These are phyloP conservation scores for Radopholus similis DNA, from an alignment of 1,140 invertebrate species.

Conservation along the genomic window DNA sequence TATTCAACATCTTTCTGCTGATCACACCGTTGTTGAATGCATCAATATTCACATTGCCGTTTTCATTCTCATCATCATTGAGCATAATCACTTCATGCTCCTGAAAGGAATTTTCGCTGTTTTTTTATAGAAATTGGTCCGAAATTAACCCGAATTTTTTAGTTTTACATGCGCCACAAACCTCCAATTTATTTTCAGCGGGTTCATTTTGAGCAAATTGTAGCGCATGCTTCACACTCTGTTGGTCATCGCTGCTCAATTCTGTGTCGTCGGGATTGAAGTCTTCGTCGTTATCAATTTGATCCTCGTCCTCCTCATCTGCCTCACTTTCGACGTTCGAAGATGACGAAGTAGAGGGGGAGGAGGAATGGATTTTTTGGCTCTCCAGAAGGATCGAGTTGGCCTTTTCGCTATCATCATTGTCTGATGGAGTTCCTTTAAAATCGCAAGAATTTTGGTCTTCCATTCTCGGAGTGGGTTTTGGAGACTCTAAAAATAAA, in stretches of 20 bases:
- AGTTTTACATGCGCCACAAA: too few relatives aligned
- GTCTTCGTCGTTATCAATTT: background rate
- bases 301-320: background rate
- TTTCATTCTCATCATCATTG: background rate
- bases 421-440: background rate
- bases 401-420: background rate
- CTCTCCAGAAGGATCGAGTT: background rate
- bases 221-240: background rate
- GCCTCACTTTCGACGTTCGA: too few relatives aligned
- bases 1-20: background rate
- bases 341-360: too few relatives aligned
- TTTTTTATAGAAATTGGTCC: background rate
- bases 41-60: background rate
- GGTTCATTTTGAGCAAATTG: background rate
- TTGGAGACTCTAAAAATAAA: too few relatives aligned
- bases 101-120: background rate
- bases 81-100: background rate
- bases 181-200: background rate
- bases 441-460: too few relatives aligned
- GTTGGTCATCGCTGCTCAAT: background rate
- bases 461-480: too few relatives aligned
- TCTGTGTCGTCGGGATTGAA: background rate
- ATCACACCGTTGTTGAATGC: background rate
- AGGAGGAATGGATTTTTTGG: too few relatives aligned
- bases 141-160: background rate